phyloP scores from a whole-genome alignment of 1,140 invertebrate genomes.

The Doryteuthis pealeii region DNA sequence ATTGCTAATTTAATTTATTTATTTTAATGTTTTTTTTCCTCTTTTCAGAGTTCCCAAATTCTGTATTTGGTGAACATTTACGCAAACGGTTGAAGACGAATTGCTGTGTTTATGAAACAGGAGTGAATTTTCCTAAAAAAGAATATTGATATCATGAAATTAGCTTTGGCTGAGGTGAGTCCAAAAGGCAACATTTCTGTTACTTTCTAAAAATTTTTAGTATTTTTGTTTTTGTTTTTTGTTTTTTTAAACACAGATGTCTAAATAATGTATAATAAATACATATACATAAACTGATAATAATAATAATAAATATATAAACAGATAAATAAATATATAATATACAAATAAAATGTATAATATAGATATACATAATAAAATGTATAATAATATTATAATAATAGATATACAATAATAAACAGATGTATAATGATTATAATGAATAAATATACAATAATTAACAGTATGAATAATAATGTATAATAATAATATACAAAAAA shows the following conservation, averaged over 20 bases:
- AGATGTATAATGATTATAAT: too few relatives aligned
- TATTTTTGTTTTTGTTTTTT: background rate
- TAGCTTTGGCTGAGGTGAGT: constrained; percentile 76
- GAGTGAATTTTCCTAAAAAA: constrained; percentile 92
- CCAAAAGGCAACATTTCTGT: too few relatives aligned
- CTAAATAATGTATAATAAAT: background rate
- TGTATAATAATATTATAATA: background rate
- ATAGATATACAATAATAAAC: too few relatives aligned
- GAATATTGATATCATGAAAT: constrained; percentile 96
- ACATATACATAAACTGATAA: too few relatives aligned
- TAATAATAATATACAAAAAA: too few relatives aligned
- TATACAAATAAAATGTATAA: too few relatives aligned
- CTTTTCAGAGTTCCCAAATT: constrained; percentile 74
- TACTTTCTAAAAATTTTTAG: background rate
- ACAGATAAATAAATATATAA: too few relatives aligned
- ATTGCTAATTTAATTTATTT: too few relatives aligned
- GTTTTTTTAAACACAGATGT: background rate
- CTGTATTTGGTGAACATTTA: constrained; percentile 89
- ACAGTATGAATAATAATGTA: too few relatives aligned
- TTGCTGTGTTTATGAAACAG: constrained; percentile 96
- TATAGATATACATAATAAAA: background rate
- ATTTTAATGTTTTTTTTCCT: constrained; percentile 16
- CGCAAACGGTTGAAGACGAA: constrained; percentile 92
- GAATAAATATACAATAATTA: too few relatives aligned
- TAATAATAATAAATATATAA: too few relatives aligned